These are phyloP conservation scores for Sminthurinus aureus DNA, from an alignment of 2,888 invertebrate genomes.

Conservation along the genomic window DNA sequence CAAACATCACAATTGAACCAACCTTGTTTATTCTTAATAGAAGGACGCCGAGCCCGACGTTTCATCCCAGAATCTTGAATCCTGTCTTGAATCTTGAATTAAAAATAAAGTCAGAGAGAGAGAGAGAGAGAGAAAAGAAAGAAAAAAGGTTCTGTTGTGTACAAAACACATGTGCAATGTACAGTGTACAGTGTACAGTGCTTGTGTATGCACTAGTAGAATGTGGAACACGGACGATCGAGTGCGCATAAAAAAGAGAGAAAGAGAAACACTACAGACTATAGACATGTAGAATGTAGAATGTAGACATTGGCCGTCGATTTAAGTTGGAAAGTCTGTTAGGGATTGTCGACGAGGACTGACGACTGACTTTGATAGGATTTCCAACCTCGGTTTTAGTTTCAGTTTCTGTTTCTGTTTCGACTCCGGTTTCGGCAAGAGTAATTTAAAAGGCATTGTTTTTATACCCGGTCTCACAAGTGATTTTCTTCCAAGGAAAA, in stretches of 20 bases:
- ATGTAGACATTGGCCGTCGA: not conserved
- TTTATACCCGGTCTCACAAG: slow-evolving; percentile 24
- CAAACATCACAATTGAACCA: not conserved
- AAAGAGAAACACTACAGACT: no score
- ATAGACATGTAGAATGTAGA: no score
- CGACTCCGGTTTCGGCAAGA: slow-evolving; percentile 4
- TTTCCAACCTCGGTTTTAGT: slow-evolving; percentile 22
- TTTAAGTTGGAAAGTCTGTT: slow-evolving; percentile 3
- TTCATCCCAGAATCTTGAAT: not conserved
- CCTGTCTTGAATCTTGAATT: not conserved
- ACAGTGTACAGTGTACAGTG: not conserved
- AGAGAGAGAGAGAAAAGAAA: not conserved
- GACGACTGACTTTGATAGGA: slow-evolving; percentile 31
- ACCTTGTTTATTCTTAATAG: not conserved
- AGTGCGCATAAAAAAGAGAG: not conserved
- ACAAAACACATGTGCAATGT: not conserved
- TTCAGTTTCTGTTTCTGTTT: not conserved
- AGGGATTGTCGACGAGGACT: slow-evolving; percentile 1
- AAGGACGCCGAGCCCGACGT: no score
- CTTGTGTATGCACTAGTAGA: slow-evolving; percentile 5
- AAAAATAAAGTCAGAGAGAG: not conserved
- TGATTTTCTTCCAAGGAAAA: slow-evolving; percentile 12
- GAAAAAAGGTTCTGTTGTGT: not conserved
- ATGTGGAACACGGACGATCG: slow-evolving; percentile 1
- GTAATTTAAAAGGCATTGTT: slow-evolving; percentile 29